Evolutionary conservation across 2,113 vertebrate species (phyloP), one percentile per base, ranked within the genome.

Genomic region (Pterophyllum scalare): DNA sequence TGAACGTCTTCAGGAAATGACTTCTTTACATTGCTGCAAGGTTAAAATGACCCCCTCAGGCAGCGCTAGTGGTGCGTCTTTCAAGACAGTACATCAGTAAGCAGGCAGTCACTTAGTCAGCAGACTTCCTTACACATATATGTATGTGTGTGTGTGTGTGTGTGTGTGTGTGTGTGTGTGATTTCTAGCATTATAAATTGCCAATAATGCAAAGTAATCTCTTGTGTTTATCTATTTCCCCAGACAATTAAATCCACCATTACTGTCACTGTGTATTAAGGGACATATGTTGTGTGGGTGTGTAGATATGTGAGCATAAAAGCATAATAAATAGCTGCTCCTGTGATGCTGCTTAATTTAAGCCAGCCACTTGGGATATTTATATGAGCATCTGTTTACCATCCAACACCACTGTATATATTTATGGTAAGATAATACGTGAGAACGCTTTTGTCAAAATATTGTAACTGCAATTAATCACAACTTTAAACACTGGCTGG

Each of bases 231-330:
- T 91, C 83, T 61, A 70, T 81, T 79, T 89, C 85, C 80, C 81
- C 57, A 80, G 89, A 91, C 84, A 93, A 92, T 93, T 89, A 89
- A 86, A 88, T 88, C 86, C 87, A 89, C 87, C 87, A 92, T 93
- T 94, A 88, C 77, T 54, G 81, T 65, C 75, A 76, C 54, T 2
- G 20, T 81, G 78, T 81, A 86, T 90, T 91, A 92, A 84, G 87
- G 84, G 82, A 90, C 91, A 86, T 83, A 77, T 79, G 91, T 72
- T 83, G 81, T 2, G 88, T 92, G 91, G 87, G 88, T 40, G 85
- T 91, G 79, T 81, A 35, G 77, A 82, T 80, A 81, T 83, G 60
- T 54, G 54, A 77, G 43, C 17, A 74, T 7, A 24, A 81, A 82
- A 74, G 81, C 81, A 46, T 87, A 91, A 91, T 88, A 89, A 89